phyloP scores from a whole-genome alignment of 2,888 invertebrate genomes.

The Punctoribates punctum region DNA sequence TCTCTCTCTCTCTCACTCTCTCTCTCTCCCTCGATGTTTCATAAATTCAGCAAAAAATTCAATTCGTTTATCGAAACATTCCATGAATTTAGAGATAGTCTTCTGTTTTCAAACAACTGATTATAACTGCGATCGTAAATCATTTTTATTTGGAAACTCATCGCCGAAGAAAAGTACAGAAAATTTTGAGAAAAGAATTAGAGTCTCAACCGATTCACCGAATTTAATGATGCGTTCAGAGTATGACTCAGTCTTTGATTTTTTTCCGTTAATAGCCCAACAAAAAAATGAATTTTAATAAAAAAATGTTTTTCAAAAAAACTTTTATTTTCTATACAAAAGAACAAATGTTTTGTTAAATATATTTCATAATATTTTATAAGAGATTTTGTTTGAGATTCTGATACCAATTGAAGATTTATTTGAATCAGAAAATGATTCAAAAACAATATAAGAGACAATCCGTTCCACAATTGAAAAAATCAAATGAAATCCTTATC shows the following conservation, averaged over 20 bases:
- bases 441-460: neutral
- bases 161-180: neutral
- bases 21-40: no score
- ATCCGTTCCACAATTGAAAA: neutral
- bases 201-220: neutral
- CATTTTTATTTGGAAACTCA: constrained; percentile 34
- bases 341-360: neutral
- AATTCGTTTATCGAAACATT: constrained; percentile 11
- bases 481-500: constrained; percentile 13
- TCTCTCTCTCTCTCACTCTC: neutral
- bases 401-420: neutral
- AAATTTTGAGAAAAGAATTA: neutral
- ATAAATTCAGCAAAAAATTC: neutral
- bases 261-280: neutral
- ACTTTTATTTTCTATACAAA: neutral
- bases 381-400: neutral
- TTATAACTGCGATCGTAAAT: constrained; percentile 35
- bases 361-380: neutral
- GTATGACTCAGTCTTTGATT: constrained; percentile 6
- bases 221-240: constrained; percentile 29
- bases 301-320: neutral
- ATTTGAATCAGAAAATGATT: constrained; percentile 18
- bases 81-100: constrained; percentile 29
- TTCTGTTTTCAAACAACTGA: constrained; percentile 30
- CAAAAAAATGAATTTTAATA: neutral